phyloP scores from a whole-genome alignment of 2,888 invertebrate genomes.

The Dicyrtomina minuta region DNA sequence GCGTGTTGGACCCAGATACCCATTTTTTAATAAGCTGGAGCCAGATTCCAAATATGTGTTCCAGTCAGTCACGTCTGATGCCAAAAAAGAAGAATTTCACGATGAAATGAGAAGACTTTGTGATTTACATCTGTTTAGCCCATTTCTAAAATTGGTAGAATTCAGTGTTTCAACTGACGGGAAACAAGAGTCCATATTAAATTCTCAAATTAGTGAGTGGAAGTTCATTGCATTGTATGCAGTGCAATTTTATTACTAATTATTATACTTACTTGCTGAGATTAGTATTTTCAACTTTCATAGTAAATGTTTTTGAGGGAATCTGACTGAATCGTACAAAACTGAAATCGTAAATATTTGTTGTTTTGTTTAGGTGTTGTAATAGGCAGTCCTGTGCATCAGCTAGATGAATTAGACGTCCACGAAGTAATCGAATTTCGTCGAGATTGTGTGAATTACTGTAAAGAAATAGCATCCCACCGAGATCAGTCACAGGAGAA shows the following conservation, averaged over 20 bases:
- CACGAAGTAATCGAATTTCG: conserved; percentile 60
- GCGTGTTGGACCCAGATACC: conserved; percentile 59
- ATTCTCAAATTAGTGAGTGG: conserved; percentile 60
- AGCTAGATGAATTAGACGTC: conserved; percentile 60
- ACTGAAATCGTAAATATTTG: not conserved
- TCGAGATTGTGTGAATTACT: conserved; percentile 57
- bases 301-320: too few species aligned
- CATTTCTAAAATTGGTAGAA: conserved; percentile 60
- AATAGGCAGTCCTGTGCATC: conserved; percentile 60
- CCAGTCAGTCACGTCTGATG: conserved; percentile 60
- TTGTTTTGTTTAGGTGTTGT: conserved; percentile 57
- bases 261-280: too few species aligned
- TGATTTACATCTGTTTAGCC: conserved; percentile 61
- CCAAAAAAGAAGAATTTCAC: conserved; percentile 62
- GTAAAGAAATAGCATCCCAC: conserved; percentile 57
- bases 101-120: conserved; percentile 61
- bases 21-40: conserved; percentile 57
- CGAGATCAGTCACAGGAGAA: conserved; percentile 57
- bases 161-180: conserved; percentile 61
- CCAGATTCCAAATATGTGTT: conserved; percentile 60
- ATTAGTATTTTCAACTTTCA: too few species aligned
- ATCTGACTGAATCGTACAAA: too few species aligned
- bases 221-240: too few species aligned
- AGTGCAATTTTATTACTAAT: too few species aligned
- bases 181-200: conserved; percentile 60